Evolutionary conservation across 1,140 invertebrate species (phyloP).

Genomic region (Phthorimaea operculella): DNA sequence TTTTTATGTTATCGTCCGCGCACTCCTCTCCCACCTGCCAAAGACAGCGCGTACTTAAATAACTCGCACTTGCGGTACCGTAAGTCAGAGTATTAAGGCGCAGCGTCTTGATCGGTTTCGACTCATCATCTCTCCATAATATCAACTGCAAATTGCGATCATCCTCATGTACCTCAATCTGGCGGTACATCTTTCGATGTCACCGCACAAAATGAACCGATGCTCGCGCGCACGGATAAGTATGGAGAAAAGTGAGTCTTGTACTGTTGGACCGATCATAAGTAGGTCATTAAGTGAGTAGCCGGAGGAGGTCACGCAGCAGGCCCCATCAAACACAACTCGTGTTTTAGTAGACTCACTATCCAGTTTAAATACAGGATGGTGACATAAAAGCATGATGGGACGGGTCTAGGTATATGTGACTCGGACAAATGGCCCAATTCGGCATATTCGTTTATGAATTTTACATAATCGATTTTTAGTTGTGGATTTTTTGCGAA

Average conservation of each 20-base stretch:
- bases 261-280: conserved; percentile 17
- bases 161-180: neutral
- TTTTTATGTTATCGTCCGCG: conserved; percentile 15
- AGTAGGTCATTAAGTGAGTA: conserved; percentile 24
- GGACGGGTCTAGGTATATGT: conserved; percentile 16
- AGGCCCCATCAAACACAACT: conserved; percentile 21
- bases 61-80: conserved; percentile 25
- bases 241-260: conserved; percentile 32
- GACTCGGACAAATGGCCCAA: conserved; percentile 10
- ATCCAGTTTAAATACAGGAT: conserved; percentile 8
- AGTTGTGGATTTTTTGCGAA: conserved; percentile 2
- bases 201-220: conserved; percentile 28
- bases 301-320: conserved; percentile 17
- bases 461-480: conserved; percentile 7
- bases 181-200: conserved; percentile 27
- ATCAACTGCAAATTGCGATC: conserved; percentile 28
- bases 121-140: conserved; percentile 26
- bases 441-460: conserved; percentile 10
- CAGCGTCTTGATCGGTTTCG: conserved; percentile 14
- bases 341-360: conserved; percentile 15
- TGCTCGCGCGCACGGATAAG: conserved; percentile 34
- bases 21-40: conserved; percentile 22
- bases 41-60: conserved; percentile 24
- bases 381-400: conserved; percentile 19
- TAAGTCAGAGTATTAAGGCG: conserved; percentile 15